Conservation (phyloP, 2,113 vertebrate genomes). For the Tyto alba region DNA sequence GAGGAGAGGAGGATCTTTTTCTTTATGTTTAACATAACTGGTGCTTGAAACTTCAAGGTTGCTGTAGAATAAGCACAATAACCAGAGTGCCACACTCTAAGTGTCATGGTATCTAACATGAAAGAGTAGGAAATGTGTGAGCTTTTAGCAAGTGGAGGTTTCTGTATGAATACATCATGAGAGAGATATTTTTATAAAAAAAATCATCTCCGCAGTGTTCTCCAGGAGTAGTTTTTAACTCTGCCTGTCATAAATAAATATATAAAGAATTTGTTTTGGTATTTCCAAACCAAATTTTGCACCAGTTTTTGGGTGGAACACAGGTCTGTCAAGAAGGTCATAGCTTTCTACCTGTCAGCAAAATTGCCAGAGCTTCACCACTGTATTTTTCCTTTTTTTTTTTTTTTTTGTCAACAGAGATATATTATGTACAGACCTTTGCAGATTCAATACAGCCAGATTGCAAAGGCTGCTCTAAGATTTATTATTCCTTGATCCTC, state of each 20-base stretch:
- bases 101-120: background rate
- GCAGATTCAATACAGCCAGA: background rate
- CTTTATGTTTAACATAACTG: background rate
- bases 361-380: background rate
- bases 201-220: background rate
- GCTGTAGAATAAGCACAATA: background rate
- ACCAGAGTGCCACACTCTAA: background rate
- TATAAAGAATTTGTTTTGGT: background rate
- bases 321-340: background rate
- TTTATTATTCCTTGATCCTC: conserved; percentile 48
- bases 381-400: background rate
- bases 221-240: background rate
- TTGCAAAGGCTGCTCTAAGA: conserved; percentile 21
- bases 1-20: background rate
- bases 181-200: background rate
- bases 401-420: background rate
- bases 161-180: background rate
- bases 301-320: background rate
- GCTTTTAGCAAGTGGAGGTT: background rate
- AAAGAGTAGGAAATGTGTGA: background rate
- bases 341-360: background rate
- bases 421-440: background rate
- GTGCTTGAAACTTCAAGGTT: background rate
- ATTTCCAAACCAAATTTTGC: background rate
- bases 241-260: background rate